These are phyloP conservation scores for Champsocephalus esox DNA, from an alignment of 2,797 vertebrate species.

Conservation along the genomic window DNA sequence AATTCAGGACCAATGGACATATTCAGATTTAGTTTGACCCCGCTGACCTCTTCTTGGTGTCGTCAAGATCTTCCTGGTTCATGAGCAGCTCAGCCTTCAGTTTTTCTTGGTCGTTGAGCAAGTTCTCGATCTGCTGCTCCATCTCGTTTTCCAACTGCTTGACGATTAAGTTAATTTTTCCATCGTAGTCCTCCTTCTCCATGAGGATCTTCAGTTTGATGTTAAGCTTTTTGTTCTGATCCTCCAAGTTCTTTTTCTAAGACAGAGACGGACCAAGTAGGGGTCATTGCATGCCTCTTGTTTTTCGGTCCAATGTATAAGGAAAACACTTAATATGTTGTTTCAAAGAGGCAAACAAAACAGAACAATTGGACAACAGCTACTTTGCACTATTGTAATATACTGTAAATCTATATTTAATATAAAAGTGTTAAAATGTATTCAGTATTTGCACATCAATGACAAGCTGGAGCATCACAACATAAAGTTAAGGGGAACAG, in stretches of 20 bases:
- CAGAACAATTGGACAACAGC: background rate
- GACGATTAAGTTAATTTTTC: constrained; percentile 75
- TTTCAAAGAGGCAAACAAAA: too few species aligned
- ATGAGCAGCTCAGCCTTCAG: constrained; percentile 71
- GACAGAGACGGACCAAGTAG: background rate
- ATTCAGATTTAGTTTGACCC: background rate
- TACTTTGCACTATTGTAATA: too few species aligned
- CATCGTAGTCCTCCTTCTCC: constrained; percentile 77
- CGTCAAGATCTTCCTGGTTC: constrained; percentile 61
- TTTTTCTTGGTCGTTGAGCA: constrained; percentile 74
- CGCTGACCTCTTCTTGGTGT: constrained; percentile 76
- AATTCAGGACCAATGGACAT: background rate
- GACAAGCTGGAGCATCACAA: too few species aligned
- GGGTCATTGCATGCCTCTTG: too few species aligned
- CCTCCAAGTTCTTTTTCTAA: constrained; percentile 83
- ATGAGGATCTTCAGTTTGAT: constrained; percentile 81
- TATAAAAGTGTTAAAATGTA: too few species aligned
- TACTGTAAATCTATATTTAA: too few species aligned
- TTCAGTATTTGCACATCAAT: too few species aligned
- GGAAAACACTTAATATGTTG: too few species aligned
- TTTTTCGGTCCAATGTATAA: too few species aligned
- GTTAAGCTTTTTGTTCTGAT: constrained; percentile 79
- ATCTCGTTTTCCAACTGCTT: constrained; percentile 65
- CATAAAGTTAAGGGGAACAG: background rate
- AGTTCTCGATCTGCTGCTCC: constrained; percentile 69